phyloP scores from a whole-genome alignment of 2,113 vertebrate species.

The Nothobranchius furzeri region DNA sequence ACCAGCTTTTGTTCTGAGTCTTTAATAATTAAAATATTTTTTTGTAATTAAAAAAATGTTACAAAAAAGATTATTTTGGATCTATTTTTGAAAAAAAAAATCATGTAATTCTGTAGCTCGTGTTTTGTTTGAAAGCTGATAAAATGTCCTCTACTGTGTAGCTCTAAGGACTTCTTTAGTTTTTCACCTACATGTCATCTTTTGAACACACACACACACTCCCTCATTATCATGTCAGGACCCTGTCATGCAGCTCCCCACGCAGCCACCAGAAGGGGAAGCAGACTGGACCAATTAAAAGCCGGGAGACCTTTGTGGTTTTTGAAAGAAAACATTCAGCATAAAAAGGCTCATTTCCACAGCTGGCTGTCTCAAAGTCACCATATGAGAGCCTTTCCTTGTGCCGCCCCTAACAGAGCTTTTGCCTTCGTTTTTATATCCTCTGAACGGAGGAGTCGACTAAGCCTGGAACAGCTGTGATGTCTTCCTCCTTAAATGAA shows the following conservation, averaged over 20 bases:
- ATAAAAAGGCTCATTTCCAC: conserved; percentile 40
- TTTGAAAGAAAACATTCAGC: conserved; percentile 11
- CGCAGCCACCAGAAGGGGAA: conserved; percentile 37
- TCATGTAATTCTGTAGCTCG: conserved; percentile 14
- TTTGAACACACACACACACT: conserved; percentile 41
- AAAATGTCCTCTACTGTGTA: conserved; percentile 32
- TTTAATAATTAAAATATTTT: conserved; percentile 54
- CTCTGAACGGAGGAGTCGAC: conserved; percentile 7
- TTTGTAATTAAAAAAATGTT: no score
- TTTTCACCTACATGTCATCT: conserved; percentile 42
- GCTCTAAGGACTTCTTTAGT: conserved; percentile 58
- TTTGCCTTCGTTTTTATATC: conserved; percentile 22
- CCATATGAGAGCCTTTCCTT: conserved; percentile 3
- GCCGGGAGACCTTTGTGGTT: conserved; percentile 40
- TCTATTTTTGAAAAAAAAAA: background rate
- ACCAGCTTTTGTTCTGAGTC: conserved; percentile 13
- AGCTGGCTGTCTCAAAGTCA: conserved; percentile 49
- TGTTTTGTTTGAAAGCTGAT: conserved; percentile 37
- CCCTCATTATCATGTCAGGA: conserved; percentile 60
- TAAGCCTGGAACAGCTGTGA: conserved; percentile 22
- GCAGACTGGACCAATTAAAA: conserved; percentile 47
- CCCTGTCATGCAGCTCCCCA: conserved; percentile 49
- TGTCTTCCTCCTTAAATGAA: conserved; percentile 39
- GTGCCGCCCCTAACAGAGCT: background rate
- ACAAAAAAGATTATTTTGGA: no score